Base-by-base conservation (phyloP, 1,140 invertebrate species). In the Pseudomyrmex pallidus region DNA sequence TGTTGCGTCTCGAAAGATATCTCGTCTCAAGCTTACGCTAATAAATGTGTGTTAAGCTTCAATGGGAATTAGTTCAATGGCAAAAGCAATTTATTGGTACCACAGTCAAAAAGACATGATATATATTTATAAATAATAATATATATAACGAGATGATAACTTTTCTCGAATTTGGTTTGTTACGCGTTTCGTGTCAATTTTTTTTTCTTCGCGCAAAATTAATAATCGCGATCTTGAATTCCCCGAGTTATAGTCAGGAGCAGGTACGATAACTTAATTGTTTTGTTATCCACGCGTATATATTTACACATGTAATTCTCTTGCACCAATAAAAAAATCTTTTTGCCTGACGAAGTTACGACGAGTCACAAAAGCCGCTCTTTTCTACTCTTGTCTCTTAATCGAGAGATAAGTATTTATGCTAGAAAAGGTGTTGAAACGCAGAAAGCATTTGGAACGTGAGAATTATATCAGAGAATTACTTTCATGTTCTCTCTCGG, bases 21-120 rank as follows among this genome's bases (percentile, higher is more conserved):
- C 68, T 74, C 15, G 73, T 82, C 61, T 90, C 77, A 91, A 91
- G 90, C 90, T 91, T 87, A 91, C 86, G 87, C 85, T 92, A 92
- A 35, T 35, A 35, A 35, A 35, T 35, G 35, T 90, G 87, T 82
- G 85, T 91, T 83, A 91, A 92, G 91, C 89, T 91, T 91, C 66
- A 87, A 87, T 91, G 73, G 82, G 82, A 86, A 78, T 88, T 68
- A 85, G 46, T 87, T 87, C n/a, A 74, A 85, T 88, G 56, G 87
- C 91, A 88, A 90, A 88, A 92, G 90, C 91, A 64, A 89, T 89
- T 83, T 86, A 73, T 91, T 68, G 59, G 80, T 90, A 88, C 85
- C 74, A 89, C 87, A 91, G 87, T 91, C 70, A 90, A 35, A 35
- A 35, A 90, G 86, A 87, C 85, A 89, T 90, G 80, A 89, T 88